Base-by-base conservation (phyloP, 2,113 vertebrate genomes). In the Phyllostomus hastatus region DNA sequence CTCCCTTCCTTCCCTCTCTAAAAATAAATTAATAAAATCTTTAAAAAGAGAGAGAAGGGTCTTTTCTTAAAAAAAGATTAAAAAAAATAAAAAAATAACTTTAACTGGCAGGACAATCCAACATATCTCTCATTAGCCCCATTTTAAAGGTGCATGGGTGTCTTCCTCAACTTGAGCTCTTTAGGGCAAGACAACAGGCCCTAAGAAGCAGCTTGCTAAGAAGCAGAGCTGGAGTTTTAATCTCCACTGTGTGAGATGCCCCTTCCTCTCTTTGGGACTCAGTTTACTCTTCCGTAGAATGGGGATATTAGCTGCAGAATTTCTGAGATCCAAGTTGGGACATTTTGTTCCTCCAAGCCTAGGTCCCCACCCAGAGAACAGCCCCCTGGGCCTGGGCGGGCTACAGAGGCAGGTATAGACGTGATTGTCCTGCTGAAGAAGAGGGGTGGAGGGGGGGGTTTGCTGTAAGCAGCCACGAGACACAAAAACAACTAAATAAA, bases 401-500 rank as follows among this genome's bases (percentile, higher is more conserved):
- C 38, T 59, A 33, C 81, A 52, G 50, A 59, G 95, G 94, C 97
- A 97, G 96, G 93, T 97, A 93, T 50, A 76, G 96, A 84, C 64
- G 6, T 33, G 96, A 95, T 41, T 35, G 57, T 75, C 78, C 67
- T 12, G 52, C 80, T 46, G 67, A 79, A 69, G 81, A 46, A 46
- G 14, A 83, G 59, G 87, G 73, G 57, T 4, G 59, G 80, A 84
- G 91, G n/a, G 38, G 38, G 75, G 80, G 89, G 31, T 52, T 78
- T 52, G 28, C 80, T 33, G 41, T 64, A 64, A 3, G 59, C 22
- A 28, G 41, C 43, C 85, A 17, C 91, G 90, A 97, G 97, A 97
- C 94, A 91, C 88, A 83, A 97, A 97, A 98, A 97, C 97, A 98
- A 97, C 88, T 61, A 86, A 95, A 97, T 97, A 97, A 97, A 97